Conservation (phyloP, 92 coral and sea anemone species). For the Nematostella vectensis region DNA sequence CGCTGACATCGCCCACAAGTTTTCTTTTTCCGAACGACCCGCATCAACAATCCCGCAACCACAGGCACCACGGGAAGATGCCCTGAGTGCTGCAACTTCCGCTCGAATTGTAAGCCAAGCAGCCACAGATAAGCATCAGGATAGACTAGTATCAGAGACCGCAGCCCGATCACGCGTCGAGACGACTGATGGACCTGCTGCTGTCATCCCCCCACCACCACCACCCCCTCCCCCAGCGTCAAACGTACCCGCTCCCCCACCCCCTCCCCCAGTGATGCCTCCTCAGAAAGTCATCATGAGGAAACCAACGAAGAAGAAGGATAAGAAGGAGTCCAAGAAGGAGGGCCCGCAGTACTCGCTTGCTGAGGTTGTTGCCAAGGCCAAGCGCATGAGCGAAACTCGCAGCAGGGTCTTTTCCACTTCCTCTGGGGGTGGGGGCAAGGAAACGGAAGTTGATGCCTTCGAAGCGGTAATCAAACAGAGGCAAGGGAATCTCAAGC, state of each 20-base stretch:
- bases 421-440: slow-evolving; percentile 17
- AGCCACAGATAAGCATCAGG: slow-evolving; percentile 20
- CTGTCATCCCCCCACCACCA: slow-evolving; percentile 21
- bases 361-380: slow-evolving; percentile 77
- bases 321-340: slow-evolving; percentile 45
- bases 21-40: slow-evolving; percentile 60
- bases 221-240: slow-evolving; percentile 39
- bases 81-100: slow-evolving; percentile 58
- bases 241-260: slow-evolving; percentile 61
- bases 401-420: slow-evolving; percentile 41
- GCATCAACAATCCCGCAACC: slow-evolving; percentile 5
- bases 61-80: slow-evolving; percentile 57
- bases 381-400: slow-evolving; percentile 63
- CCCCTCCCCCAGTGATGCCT: slow-evolving; percentile 70
- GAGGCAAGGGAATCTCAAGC: slow-evolving; percentile 45
- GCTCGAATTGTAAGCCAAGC: slow-evolving; percentile 34
- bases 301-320: slow-evolving; percentile 34
- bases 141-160: slow-evolving; percentile 47
- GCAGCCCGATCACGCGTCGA: slow-evolving; percentile 44
- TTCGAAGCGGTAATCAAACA: slow-evolving; percentile 58
- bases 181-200: slow-evolving; percentile 22
- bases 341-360: slow-evolving; percentile 63
- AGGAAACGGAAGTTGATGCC: slow-evolving; percentile 33
- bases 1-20: slow-evolving; percentile 83
- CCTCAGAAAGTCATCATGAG: slow-evolving; percentile 33